Percentiles rank a stretch among this genome's conserved stretches.
Evolutionary conservation across 2,888 invertebrate species (phyloP).

Genomic region (Periphyllus acericola): DNA sequence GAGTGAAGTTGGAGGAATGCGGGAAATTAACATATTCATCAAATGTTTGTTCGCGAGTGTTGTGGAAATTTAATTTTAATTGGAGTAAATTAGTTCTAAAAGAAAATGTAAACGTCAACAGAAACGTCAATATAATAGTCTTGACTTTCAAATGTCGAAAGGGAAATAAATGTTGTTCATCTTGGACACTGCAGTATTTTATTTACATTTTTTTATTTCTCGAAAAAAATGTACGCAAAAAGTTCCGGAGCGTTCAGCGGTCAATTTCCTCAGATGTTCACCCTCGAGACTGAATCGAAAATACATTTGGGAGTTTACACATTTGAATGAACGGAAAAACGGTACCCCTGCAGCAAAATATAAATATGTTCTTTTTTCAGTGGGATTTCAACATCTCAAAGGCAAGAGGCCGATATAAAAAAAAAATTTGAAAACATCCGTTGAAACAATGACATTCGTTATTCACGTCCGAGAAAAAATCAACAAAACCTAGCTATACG

Average conservation of each 20-base stretch:
- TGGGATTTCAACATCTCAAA: no score
- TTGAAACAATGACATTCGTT: no score
- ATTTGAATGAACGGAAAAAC: no score
- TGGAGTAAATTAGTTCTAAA: background rate
- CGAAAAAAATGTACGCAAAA: background rate
- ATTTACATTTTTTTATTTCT: background rate
- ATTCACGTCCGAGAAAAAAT: no score
- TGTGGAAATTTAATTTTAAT: background rate
- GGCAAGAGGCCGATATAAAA: no score
- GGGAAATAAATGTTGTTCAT: background rate
- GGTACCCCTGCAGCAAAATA: no score
- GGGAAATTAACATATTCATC: no score
- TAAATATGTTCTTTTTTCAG: no score
- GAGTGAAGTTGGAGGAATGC: no score
- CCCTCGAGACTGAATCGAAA: background rate
- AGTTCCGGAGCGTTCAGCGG: background rate
- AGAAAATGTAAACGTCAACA: background rate
- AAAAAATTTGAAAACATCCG: no score
- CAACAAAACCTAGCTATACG: no score
- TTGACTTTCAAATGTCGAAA: background rate
- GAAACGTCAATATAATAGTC: background rate
- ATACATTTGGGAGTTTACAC: no score
- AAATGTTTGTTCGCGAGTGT: background rate
- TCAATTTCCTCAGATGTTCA: background rate
- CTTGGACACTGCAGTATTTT: background rate